A percentile compares a stretch with the other conserved stretches of the same genome.
phyloP scores from a whole-genome alignment of 2,113 vertebrate species.

The Rhabdomys dilectus region DNA sequence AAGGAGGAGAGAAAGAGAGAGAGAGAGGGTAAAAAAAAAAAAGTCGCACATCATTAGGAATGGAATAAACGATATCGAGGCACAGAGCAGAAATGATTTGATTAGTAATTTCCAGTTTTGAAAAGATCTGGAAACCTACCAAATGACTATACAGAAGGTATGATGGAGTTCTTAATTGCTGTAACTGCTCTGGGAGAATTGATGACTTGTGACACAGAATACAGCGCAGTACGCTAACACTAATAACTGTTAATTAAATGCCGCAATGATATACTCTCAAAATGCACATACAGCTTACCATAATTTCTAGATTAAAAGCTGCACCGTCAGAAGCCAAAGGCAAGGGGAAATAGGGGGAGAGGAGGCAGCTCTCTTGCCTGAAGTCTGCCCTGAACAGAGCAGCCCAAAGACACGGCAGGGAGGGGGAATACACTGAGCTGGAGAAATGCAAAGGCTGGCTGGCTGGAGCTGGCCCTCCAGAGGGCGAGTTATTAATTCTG shows the following conservation, averaged over 20 bases:
- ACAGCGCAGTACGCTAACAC: slow-evolving; percentile 93
- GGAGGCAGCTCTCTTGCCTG: slow-evolving; percentile 60
- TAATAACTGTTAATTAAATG: slow-evolving; percentile 99
- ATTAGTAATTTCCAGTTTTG: slow-evolving; percentile 98
- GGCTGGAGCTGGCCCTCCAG: slow-evolving; percentile 85
- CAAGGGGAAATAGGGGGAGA: slow-evolving; percentile 78
- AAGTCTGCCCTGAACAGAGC: slow-evolving; percentile 71
- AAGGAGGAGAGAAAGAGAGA: slow-evolving; percentile 64
- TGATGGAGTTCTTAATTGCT: slow-evolving; percentile 98
- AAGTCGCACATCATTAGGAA: slow-evolving; percentile 93
- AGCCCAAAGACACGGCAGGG: slow-evolving; percentile 70
- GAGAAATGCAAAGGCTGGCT: slow-evolving; percentile 82
- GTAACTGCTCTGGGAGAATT: slow-evolving; percentile 96
- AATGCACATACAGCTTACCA: slow-evolving; percentile 92
- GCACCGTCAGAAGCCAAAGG: slow-evolving; percentile 87
- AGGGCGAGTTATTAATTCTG: slow-evolving; percentile 90
- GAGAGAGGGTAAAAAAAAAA: slow-evolving; percentile 77
- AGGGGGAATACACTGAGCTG: slow-evolving; percentile 69
- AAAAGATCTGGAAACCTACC: slow-evolving; percentile 96
- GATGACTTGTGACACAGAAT: slow-evolving; percentile 99
- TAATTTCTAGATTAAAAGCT: slow-evolving; percentile 95
- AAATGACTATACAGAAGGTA: slow-evolving; percentile 97
- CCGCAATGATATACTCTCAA: slow-evolving; percentile 94
- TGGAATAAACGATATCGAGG: slow-evolving; percentile 95
- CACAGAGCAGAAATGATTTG: slow-evolving; percentile 97